Evolutionary conservation across 2,797 vertebrate species (phyloP).

Genomic region (Artibeus lituratus): DNA sequence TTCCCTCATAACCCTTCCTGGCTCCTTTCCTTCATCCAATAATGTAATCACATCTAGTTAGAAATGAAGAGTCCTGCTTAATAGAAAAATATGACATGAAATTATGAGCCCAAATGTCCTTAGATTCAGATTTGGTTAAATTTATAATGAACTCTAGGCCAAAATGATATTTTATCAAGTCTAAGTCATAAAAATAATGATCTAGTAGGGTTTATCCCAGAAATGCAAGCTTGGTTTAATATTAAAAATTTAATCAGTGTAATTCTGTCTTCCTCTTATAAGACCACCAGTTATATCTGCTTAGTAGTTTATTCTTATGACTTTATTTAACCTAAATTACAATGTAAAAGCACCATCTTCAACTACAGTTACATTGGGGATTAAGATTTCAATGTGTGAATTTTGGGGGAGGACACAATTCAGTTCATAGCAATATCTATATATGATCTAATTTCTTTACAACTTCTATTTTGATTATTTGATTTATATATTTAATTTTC

Average conservation of each 20-base stretch:
- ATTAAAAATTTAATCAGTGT: not conserved
- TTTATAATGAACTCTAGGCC: not conserved
- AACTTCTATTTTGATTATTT: not conserved
- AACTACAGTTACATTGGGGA: not conserved
- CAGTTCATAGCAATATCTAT: not conserved
- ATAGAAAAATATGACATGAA: constrained; percentile 20
- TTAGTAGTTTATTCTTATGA: not conserved
- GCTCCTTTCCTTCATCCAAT: constrained; percentile 56
- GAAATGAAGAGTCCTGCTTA: constrained; percentile 57
- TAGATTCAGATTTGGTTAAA: constrained; percentile 6
- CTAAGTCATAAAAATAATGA: not conserved
- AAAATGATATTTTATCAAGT: constrained; percentile 4
- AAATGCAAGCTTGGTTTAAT: not conserved
- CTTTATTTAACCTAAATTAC: not conserved
- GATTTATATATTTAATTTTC: not conserved
- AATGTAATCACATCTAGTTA: constrained; percentile 43
- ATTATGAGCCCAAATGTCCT: not conserved
- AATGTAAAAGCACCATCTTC: not conserved
- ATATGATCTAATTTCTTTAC: not conserved
- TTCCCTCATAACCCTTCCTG: constrained; percentile 43
- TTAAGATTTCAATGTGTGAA: not conserved
- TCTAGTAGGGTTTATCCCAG: not conserved
- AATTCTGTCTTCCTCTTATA: not conserved
- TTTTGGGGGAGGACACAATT: not conserved
- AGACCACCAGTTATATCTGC: not conserved